Percentiles rank a stretch among this genome's conserved stretches.
Evolutionary conservation across 2,113 vertebrate species (phyloP).

Genomic region (Leucoraja erinaceus): DNA sequence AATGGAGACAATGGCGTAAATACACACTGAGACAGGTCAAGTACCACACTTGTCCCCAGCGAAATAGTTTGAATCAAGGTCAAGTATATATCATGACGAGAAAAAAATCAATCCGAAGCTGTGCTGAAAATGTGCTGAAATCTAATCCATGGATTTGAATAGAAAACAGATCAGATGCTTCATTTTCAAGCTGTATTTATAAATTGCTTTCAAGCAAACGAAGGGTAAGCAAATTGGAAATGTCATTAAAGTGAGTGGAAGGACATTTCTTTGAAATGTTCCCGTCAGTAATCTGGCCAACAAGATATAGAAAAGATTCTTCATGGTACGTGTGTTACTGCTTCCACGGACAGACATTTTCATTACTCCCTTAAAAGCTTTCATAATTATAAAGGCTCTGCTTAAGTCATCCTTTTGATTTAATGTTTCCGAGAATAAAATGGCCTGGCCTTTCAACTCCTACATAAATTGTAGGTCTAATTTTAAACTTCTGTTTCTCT

Average conservation of each 20-base stretch:
- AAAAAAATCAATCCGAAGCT: slow-evolving; percentile 19
- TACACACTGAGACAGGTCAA: slow-evolving; percentile 8
- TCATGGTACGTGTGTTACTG: too few relatives aligned
- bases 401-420: too few relatives aligned
- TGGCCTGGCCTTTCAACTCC: too few relatives aligned
- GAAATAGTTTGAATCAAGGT: slow-evolving; percentile 27
- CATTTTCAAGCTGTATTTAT: neutral
- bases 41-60: slow-evolving; percentile 15
- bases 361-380: too few relatives aligned
- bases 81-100: slow-evolving; percentile 29
- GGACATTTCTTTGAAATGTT: neutral
- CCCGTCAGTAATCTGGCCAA: neutral
- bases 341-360: too few relatives aligned
- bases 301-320: neutral
- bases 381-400: too few relatives aligned
- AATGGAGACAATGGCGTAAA: neutral
- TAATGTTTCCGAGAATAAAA: too few relatives aligned
- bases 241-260: neutral
- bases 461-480: too few relatives aligned
- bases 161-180: neutral
- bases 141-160: neutral
- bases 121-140: neutral
- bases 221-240: neutral
- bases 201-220: neutral
- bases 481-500: too few relatives aligned